Evolutionary conservation across 2,888 invertebrate genomes (phyloP).

Genomic region (Sipha maydis): DNA sequence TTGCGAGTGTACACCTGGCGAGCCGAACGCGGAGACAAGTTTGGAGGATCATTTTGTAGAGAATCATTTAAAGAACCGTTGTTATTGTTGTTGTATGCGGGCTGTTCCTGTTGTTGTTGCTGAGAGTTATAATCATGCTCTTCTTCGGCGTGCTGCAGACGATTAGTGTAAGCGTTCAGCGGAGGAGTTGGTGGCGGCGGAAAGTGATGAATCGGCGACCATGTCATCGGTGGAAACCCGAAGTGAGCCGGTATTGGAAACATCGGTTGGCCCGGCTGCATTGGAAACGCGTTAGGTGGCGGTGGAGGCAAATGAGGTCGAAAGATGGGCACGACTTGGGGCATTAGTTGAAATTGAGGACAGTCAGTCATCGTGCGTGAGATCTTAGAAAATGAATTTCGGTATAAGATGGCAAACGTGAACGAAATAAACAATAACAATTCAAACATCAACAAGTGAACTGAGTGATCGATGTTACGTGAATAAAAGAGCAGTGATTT

Average conservation of each 20-base stretch:
- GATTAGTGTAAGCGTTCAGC: neutral
- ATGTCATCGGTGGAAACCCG: constrained; percentile 30
- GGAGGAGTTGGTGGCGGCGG: neutral
- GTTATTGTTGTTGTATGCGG: neutral
- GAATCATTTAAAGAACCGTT: neutral
- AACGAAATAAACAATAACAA: neutral
- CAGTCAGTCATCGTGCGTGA: constrained; percentile 3
- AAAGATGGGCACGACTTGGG: constrained; percentile 29
- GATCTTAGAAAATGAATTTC: neutral
- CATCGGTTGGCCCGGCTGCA: constrained; percentile 26
- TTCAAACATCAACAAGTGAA: neutral
- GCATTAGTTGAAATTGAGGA: constrained; percentile 24
- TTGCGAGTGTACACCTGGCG: neutral
- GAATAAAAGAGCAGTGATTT: neutral
- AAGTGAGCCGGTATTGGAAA: constrained; percentile 20
- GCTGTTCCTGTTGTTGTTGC: neutral
- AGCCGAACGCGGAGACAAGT: neutral
- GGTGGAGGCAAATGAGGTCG: neutral
- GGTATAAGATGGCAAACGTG: neutral
- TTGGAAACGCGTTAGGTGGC: neutral
- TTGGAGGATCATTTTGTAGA: neutral
- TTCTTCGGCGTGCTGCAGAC: neutral
- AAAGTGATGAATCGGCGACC: constrained; percentile 30
- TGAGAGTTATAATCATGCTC: neutral
- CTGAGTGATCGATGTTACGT: too few relatives aligned